Base-by-base conservation (phyloP, 2,888 invertebrate species). In the Agonopterix arenella region DNA sequence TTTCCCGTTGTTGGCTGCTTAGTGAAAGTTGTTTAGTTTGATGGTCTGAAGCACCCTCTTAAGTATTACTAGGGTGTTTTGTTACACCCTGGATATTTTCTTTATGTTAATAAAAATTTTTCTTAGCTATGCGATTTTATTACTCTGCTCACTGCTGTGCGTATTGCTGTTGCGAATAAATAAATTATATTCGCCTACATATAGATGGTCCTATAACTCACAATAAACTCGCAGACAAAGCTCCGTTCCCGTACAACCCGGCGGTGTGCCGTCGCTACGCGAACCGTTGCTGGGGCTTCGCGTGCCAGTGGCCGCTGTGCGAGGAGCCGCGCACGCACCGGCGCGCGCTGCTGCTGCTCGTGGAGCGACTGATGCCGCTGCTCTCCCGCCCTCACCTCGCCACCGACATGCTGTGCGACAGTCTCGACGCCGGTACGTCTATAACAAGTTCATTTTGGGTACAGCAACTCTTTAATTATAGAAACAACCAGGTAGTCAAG, bases 381-480 rank as follows among this genome's bases (percentile, higher is more conserved):
- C 90, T 98, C 59, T 91, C 93, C 41, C 93, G 93, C 64, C 97
- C 98, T 8, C 90, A 97, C 49, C 86, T 95, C 54, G 90, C 98
- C 61, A 96, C 97, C 2, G 98, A 98, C 76, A 97, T 97, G 84
- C 90, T 98, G 16, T 96, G 97, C 90, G 94, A 96, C 68, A 96
- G 97, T 1, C 92, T 97, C 58, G 95, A 97, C 70, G 91, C 93
- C 45, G 95, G 95, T 93, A 71, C 5, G 40, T 18, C 18, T 18
- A 18, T 18, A 18, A 4, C 18, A 4, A 28, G 28, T 28, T 1
- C 5, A 28, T 28, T 28, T 28, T 28, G 4, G 28, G 1, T 28
- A 5, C 28, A 28, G 28, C 28, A 7, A 28, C 28, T 18, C 4
- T 18, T 18, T 18, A 4, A 18, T 18, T 18, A 18, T 18, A 18